Base-by-base conservation (phyloP, 2,113 vertebrate species). In the Setophaga kirtlandii region DNA sequence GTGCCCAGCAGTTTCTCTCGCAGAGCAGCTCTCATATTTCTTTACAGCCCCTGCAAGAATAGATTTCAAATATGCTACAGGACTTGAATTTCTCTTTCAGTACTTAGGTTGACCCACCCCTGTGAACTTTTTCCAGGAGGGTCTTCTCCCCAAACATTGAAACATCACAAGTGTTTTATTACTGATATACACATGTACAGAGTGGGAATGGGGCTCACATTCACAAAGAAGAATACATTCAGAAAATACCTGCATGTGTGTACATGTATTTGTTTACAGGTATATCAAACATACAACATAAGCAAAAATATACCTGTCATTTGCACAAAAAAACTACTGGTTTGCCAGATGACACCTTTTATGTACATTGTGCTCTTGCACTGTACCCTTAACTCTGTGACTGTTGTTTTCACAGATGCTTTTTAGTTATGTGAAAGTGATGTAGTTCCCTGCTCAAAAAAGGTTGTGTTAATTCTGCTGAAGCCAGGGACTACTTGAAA, bases 1-100 rank as follows among this genome's bases (percentile, higher is more conserved):
- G 37, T 73, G 37, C 47, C 67, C 31, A 64, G 44, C 33, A 90
- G 69, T 70, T 92, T 90, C 76, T 78, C 58, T 71, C 41, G 37
- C 56, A 89, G 44, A 88, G 65, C 31, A 87, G 56, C 39, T 96
- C 83, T 94, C 88, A 27, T 64, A 63, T 95, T 93, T 95, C 76
- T 46, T 95, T 68, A 68, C 56, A 83, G 52, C n/a, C 41, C 55
- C 20, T 82, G 52, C 53, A 93, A 75, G 41, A 96, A 82, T 9
- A 78, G 69, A 71, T 89, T 89, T 90, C 56, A 84, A 94, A 87
- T 46, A 33, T 62, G 37, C 65, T 35, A 30, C 0, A 0, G 64
- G 73, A 83, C 62, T 81, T 55, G 30, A 53, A 74, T 80, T 89
- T 90, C 49, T 64, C 59, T 68, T 90, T 77, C 60, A 63, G 20